These are phyloP conservation scores for Smutsia gigantea DNA, from an alignment of 2,797 vertebrate species.

Conservation along the genomic window DNA sequence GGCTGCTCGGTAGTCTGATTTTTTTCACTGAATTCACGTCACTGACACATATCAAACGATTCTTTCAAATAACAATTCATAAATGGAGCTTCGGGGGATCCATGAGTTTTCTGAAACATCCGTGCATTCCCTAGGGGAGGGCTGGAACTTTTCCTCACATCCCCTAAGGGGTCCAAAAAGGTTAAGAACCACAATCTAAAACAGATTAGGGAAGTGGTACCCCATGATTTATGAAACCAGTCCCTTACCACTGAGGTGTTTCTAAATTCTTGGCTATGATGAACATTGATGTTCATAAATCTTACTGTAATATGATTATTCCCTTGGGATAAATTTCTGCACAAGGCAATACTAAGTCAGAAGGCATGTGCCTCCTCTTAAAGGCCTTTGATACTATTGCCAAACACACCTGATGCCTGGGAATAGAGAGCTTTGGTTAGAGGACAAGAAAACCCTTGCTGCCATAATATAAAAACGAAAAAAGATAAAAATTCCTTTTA, in stretches of 20 bases:
- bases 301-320: neutral
- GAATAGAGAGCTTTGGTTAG: neutral
- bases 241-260: neutral
- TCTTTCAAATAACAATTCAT: neutral
- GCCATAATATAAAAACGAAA: no score
- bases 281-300: neutral
- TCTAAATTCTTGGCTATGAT: neutral
- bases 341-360: neutral
- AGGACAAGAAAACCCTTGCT: neutral
- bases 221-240: neutral
- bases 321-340: neutral
- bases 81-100: neutral
- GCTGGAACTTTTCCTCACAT: neutral
- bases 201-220: neutral
- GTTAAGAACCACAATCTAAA: neutral
- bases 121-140: neutral
- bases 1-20: neutral
- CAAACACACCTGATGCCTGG: neutral
- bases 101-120: neutral
- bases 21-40: neutral
- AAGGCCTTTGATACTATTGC: neutral
- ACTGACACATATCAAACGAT: neutral
- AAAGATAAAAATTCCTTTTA: neutral
- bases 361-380: neutral
- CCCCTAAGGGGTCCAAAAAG: neutral